Percentiles rank a stretch among this genome's conserved stretches.
Evolutionary conservation across 92 coral and sea anemone species (phyloP).

Genomic region (Montipora capitata): DNA sequence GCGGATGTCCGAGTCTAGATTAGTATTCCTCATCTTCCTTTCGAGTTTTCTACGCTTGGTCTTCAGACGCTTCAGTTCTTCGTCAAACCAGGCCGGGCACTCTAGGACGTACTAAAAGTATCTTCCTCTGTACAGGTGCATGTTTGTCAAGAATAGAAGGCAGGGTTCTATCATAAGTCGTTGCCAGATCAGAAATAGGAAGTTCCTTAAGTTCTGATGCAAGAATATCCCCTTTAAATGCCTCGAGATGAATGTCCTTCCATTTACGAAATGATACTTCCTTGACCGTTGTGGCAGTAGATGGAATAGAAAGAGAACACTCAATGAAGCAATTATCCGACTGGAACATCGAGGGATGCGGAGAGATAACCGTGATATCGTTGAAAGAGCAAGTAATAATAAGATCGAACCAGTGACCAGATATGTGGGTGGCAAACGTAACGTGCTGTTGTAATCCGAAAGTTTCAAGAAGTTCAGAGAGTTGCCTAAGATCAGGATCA

Average conservation of each 20-base stretch:
- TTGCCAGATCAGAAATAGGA: too few species aligned
- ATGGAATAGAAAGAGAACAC: slow-evolving; percentile 61
- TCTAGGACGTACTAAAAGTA: too few species aligned
- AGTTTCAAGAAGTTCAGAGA: too few species aligned
- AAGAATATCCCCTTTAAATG: slow-evolving; percentile 35
- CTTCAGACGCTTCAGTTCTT: slow-evolving; percentile 55
- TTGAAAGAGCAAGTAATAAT: slow-evolving; percentile 45
- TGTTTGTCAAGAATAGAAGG: too few species aligned
- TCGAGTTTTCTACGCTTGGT: slow-evolving; percentile 52
- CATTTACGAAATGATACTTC: slow-evolving; percentile 48
- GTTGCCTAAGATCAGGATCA: too few species aligned
- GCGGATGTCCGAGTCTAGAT: slow-evolving; percentile 21
- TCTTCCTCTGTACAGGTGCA: too few species aligned
- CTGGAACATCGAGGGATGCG: slow-evolving; percentile 33
- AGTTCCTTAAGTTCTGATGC: slow-evolving; percentile 6
- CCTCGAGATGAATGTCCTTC: slow-evolving; percentile 36
- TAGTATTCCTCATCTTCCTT: slow-evolving; percentile 50
- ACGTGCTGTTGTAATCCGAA: too few species aligned
- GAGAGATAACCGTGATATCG: slow-evolving; percentile 36
- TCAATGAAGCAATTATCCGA: slow-evolving; percentile 61
- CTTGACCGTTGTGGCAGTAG: slow-evolving; percentile 28
- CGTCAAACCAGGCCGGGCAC: slow-evolving; percentile 66
- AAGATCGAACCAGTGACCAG: slow-evolving; percentile 44
- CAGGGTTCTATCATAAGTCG: too few species aligned
- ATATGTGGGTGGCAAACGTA: neutral